Evolutionary conservation across 2,888 invertebrate species (phyloP).

Genomic region (Pollenia angustigena): DNA sequence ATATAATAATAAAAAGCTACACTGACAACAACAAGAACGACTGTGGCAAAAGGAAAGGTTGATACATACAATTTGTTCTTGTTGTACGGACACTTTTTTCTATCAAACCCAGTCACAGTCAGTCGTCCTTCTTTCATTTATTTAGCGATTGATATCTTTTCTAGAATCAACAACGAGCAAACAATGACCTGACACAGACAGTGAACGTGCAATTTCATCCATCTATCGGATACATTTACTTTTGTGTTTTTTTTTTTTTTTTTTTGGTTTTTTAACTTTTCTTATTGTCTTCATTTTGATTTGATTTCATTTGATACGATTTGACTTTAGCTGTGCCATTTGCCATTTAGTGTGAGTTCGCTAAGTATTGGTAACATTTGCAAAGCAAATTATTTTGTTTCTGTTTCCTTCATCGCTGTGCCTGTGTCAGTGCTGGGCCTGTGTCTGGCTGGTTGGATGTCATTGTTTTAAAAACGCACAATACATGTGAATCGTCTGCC

Average conservation of each 20-base stretch:
- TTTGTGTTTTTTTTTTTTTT: not conserved
- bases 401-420: conserved; percentile 44
- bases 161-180: conserved; percentile 76
- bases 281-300: conserved; percentile 43
- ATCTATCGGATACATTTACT: conserved; percentile 51
- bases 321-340: conserved; percentile 38
- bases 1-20: conserved; percentile 49
- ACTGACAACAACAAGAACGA: conserved; percentile 33
- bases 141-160: conserved; percentile 81
- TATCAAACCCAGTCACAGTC: conserved; percentile 81
- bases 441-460: conserved; percentile 45
- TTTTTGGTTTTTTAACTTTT: conserved; percentile 20
- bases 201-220: conserved; percentile 51
- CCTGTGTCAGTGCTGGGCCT: conserved; percentile 36
- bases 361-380: conserved; percentile 59
- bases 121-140: conserved; percentile 81
- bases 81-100: conserved; percentile 83
- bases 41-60: conserved; percentile 55
- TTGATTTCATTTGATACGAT: conserved; percentile 55
- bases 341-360: conserved; percentile 38
- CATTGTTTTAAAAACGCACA: conserved; percentile 58
- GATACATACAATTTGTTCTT: conserved; percentile 58
- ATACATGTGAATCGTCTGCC: conserved; percentile 46
- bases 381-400: conserved; percentile 41
- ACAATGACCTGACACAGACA: conserved; percentile 74